A percentile compares a stretch with the other conserved stretches of the same genome.
These are phyloP conservation scores for Leucoptera coffeella DNA, from an alignment of 2,888 invertebrate genomes.

Conservation along the genomic window DNA sequence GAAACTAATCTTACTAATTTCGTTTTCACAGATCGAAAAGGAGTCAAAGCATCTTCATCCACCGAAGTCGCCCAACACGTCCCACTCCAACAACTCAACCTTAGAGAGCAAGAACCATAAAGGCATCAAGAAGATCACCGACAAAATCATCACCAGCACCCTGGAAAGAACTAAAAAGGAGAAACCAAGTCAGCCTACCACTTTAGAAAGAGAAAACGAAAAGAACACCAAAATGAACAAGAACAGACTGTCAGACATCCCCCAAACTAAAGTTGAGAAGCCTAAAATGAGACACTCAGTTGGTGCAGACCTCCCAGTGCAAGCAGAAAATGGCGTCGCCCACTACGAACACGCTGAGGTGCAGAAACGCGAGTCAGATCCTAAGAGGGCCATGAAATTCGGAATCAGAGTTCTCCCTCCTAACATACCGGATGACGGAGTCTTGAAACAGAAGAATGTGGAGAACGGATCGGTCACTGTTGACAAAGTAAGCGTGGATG, in stretches of 20 bases:
- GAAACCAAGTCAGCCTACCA: conserved; percentile 27
- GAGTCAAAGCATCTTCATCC: conserved; percentile 38
- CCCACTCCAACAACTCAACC: conserved; percentile 42
- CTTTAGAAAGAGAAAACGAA: conserved; percentile 43
- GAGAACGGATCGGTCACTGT: conserved; percentile 25
- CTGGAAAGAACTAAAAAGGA: conserved; percentile 43
- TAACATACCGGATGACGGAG: conserved; percentile 45
- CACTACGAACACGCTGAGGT: conserved; percentile 40
- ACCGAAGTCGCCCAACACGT: conserved; percentile 34
- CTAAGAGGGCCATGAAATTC: conserved; percentile 58
- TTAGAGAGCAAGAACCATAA: conserved; percentile 40
- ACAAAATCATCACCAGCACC: conserved; percentile 38
- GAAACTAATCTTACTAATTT: conserved; percentile 4
- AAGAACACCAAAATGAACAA: conserved; percentile 37
- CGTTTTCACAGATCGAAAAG: conserved; percentile 40
- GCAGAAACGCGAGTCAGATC: conserved; percentile 51
- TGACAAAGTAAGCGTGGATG: conserved; percentile 13
- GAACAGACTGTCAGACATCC: conserved; percentile 23
- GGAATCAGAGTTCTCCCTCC: conserved; percentile 62
- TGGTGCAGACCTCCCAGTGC: conserved; percentile 31
- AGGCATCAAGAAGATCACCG: conserved; percentile 44
- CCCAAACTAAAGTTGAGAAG: conserved; percentile 25
- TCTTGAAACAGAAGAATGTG: conserved; percentile 32
- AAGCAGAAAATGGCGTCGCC: conserved; percentile 29
- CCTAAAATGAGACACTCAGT: conserved; percentile 30